A percentile compares a stretch with the other conserved stretches of the same genome.
These are phyloP conservation scores for Drosophila quinaria DNA, from an alignment of 2,888 invertebrate genomes.

Conservation along the genomic window DNA sequence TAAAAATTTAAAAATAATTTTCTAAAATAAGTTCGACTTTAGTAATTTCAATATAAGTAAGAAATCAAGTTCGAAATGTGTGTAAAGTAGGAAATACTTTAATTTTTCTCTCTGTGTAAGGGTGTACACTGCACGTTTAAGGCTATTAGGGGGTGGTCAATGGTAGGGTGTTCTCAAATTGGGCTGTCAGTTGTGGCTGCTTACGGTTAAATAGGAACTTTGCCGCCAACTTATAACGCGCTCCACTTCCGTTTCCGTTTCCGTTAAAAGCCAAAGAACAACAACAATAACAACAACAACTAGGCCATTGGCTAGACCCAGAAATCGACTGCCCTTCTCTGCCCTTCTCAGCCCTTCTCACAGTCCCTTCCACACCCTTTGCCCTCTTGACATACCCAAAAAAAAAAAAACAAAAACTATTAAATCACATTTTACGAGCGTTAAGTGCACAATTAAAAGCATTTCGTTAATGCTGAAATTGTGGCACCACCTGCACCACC, in stretches of 20 bases:
- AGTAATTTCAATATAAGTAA: too few relatives aligned
- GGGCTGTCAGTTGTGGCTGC: slow-evolving; percentile 49
- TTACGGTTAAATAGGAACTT: slow-evolving; percentile 60
- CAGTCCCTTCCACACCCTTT: not conserved
- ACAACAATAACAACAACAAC: slow-evolving; percentile 16
- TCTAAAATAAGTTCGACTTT: too few relatives aligned
- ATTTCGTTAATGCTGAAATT: slow-evolving; percentile 75
- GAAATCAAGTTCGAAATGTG: too few relatives aligned
- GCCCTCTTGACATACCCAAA: too few relatives aligned
- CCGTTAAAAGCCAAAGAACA: slow-evolving; percentile 4
- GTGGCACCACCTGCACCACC: slow-evolving; percentile 40
- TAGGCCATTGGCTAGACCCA: slow-evolving; percentile 28
- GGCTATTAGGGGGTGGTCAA: not conserved
- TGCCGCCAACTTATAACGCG: slow-evolving; percentile 66
- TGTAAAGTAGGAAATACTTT: too few relatives aligned
- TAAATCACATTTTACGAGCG: slow-evolving; percentile 80
- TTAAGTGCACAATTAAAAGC: slow-evolving; percentile 81
- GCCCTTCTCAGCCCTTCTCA: not conserved
- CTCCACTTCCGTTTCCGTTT: slow-evolving; percentile 62
- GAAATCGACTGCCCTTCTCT: not conserved
- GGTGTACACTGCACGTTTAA: not conserved
- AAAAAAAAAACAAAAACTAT: slow-evolving; percentile 55
- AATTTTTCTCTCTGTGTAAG: too few relatives aligned
- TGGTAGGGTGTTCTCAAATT: slow-evolving; percentile 28
- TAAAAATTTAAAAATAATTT: too few relatives aligned